phyloP scores from a whole-genome alignment of 2,797 vertebrate genomes.

The Oreortyx pictus region DNA sequence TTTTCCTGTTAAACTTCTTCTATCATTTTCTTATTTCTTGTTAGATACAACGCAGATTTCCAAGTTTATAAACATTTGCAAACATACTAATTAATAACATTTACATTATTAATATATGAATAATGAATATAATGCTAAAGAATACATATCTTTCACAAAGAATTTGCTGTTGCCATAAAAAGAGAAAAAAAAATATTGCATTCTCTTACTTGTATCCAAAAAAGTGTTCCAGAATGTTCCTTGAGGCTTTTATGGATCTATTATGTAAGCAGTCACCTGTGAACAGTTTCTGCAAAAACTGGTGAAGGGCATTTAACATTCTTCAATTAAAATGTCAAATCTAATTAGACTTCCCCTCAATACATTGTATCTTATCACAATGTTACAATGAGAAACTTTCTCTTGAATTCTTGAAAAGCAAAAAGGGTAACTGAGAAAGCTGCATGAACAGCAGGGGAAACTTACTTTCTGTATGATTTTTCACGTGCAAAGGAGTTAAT shows the following conservation, averaged over 20 bases:
- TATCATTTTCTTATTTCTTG: not conserved
- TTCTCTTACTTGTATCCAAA: not conserved
- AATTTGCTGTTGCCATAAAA: not conserved
- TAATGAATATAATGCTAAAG: not conserved
- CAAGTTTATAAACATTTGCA: not conserved
- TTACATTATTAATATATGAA: not conserved
- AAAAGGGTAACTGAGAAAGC: not conserved
- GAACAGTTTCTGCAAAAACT: constrained; percentile 50
- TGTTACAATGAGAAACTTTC: not conserved
- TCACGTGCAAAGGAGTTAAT: constrained; percentile 24
- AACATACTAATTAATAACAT: not conserved
- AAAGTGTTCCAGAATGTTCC: not conserved
- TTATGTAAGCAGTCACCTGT: constrained; percentile 57
- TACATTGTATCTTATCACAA: not conserved
- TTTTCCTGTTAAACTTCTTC: not conserved
- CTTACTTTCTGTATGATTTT: not conserved
- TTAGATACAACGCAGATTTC: not conserved
- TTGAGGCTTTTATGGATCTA: not conserved
- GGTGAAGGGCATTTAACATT: constrained; percentile 72
- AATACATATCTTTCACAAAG: not conserved
- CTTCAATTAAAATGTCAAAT: constrained; percentile 74
- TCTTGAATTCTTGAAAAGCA: constrained; percentile 58
- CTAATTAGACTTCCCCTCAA: constrained; percentile 63
- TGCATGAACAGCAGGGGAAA: not conserved
- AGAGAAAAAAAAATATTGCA: not conserved